Conservation (phyloP, 2,113 vertebrate genomes). For the Haliaeetus leucogaster region DNA sequence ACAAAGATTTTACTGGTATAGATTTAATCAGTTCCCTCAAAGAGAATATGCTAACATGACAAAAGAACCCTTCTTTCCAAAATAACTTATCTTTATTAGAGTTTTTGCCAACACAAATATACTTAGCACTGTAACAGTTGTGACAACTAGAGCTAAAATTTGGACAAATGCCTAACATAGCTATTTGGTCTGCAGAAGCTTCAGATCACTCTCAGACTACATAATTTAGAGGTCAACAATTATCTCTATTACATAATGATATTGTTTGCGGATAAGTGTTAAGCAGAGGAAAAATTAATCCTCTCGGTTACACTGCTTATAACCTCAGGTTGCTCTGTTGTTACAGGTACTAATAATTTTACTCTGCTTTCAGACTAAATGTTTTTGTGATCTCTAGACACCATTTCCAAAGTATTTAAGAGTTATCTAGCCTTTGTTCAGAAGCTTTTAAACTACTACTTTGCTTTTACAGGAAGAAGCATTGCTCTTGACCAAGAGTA, state of each 20-base stretch:
- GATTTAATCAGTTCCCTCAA: not conserved
- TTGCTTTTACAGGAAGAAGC: not conserved
- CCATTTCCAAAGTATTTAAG: not conserved
- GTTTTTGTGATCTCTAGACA: not conserved
- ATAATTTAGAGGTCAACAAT: not conserved
- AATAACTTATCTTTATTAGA: not conserved
- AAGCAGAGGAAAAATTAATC: not conserved
- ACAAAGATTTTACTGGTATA: not conserved
- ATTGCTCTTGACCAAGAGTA: not conserved
- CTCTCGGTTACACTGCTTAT: not conserved
- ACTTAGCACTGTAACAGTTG: not conserved
- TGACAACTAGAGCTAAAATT: not conserved
- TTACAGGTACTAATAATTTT: not conserved
- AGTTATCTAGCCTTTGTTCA: not conserved
- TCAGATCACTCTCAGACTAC: not conserved
- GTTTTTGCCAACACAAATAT: not conserved
- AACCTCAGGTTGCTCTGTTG: not conserved
- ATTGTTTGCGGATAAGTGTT: fast-evolving
- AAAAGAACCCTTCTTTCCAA: not conserved
- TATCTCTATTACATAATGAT: not conserved
- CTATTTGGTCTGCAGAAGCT: not conserved
- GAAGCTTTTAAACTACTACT: not conserved
- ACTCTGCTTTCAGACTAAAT: not conserved
- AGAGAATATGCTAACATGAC: not conserved
- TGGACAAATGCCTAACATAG: not conserved